Evolutionary conservation across 2,888 invertebrate genomes (phyloP).

Genomic region (Copidosoma aretas): DNA sequence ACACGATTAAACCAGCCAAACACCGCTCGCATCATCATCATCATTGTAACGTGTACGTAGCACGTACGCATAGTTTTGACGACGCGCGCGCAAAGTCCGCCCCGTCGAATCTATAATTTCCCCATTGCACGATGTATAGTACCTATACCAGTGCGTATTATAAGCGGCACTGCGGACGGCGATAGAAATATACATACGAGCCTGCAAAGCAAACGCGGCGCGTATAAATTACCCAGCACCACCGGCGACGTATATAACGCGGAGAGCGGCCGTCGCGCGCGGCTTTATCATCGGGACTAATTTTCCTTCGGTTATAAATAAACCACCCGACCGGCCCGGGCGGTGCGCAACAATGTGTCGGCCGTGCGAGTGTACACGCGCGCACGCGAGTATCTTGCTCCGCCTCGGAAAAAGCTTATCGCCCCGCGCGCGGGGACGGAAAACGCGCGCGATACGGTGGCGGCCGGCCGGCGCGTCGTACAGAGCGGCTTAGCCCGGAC

Average conservation of each 20-base stretch:
- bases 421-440: constrained; percentile 8
- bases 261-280: constrained; percentile 10
- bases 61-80: too few species aligned
- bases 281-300: constrained; percentile 24
- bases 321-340: background rate
- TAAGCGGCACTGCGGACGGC: background rate
- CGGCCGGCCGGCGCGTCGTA: too few species aligned
- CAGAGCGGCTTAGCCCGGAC: constrained; percentile 24
- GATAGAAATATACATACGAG: background rate
- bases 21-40: too few species aligned
- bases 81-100: too few species aligned
- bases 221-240: constrained; percentile 17
- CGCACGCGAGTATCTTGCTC: too few species aligned
- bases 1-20: too few species aligned
- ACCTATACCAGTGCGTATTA: too few species aligned
- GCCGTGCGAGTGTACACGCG: too few species aligned
- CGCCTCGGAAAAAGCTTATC: background rate
- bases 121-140: too few species aligned
- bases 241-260: constrained; percentile 14
- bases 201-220: background rate
- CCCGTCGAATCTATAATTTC: too few species aligned
- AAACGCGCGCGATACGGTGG: too few species aligned
- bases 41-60: too few species aligned
- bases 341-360: constrained; percentile 16
- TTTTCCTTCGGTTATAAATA: constrained; percentile 28